Base-by-base conservation (phyloP, 2,797 vertebrate genomes). In the Bovichtus variegatus region DNA sequence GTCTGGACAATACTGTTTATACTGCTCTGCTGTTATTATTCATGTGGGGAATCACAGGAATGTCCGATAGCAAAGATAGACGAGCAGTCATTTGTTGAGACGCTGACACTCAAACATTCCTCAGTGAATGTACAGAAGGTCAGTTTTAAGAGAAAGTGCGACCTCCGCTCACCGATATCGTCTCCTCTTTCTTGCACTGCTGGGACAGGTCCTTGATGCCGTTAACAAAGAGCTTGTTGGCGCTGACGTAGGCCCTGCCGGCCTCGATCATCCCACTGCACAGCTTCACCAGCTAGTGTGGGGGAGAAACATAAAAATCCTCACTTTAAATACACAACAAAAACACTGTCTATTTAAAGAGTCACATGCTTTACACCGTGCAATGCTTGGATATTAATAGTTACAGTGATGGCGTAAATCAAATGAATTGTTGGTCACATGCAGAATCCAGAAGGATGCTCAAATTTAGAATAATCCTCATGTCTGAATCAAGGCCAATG, bases 251-350 rank as follows among this genome's bases (percentile, higher is more conserved):
- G 59, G 95, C 93, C 89, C 97, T 95, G 65, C 98, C 98, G 0
- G 98, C 97, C 76, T 99, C 98, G 0, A 99, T 96, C 98, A 99
- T 97, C 40, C 97, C 96, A 2, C 97, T 97, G 95, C 98, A 99
- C 74, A 99, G 94, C 94, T 98, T 98, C 87, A 99, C 98, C 94
- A 99, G 93, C 98, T 99, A 59, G 51, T 5, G 19, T 18, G 11
- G 41, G 72, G 0, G 16, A 29, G 38, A 44, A 18, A 51, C 40
- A 84, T 11, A 78, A 75, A 74, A 68, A 71, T 40, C n/a, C 71
- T 67, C 36, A 25, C 43, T 84, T 82, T 70, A 50, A 74, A 78
- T 16, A 25, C 25, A 38, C 50, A 74, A 53, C 54, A 80, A 61
- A 69, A 75, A 64, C 5, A 38, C 3, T 0, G 1, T 59, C 76